A percentile compares a stretch with the other conserved stretches of the same genome.
These are phyloP conservation scores for Phthorimaea operculella DNA, from an alignment of 1,140 invertebrate genomes.

Conservation along the genomic window DNA sequence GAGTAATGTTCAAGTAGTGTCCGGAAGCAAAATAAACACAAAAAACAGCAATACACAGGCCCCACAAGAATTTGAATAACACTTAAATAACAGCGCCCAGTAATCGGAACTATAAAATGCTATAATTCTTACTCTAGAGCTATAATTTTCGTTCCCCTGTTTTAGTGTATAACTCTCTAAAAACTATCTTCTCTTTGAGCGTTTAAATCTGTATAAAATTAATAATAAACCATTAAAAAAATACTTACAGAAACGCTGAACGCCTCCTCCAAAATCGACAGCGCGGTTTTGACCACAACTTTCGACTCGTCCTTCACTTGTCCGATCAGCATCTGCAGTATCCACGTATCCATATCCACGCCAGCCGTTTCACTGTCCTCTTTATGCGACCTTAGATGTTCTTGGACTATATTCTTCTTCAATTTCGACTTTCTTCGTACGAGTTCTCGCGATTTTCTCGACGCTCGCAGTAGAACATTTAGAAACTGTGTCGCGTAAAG, in stretches of 20 bases:
- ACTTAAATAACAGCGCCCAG: too few species aligned
- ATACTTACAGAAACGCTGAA: constrained; percentile 81
- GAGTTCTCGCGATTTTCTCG: constrained; percentile 64
- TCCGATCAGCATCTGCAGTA: constrained; percentile 81
- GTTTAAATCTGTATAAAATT: too few species aligned
- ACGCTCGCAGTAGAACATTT: constrained; percentile 82
- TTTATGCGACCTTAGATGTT: constrained; percentile 33
- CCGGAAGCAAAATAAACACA: too few species aligned
- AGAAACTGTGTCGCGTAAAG: constrained; percentile 92
- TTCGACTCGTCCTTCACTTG: constrained; percentile 85
- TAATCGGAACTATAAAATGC: too few species aligned
- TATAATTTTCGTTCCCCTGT: too few species aligned
- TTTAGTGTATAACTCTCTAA: too few species aligned
- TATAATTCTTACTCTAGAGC: too few species aligned
- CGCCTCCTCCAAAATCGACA: constrained; percentile 91
- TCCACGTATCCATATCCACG: constrained; percentile 80
- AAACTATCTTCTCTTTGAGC: too few species aligned
- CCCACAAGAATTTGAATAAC: too few species aligned
- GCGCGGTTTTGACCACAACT: constrained; percentile 79
- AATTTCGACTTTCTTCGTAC: constrained; percentile 54
- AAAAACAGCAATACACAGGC: too few species aligned
- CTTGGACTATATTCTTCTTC: constrained; percentile 45
- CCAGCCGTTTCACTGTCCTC: constrained; percentile 33
- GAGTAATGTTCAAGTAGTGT: too few species aligned
- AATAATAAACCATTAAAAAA: background rate